Evolutionary conservation across 35 echinoderm and acorn worm species (phyloP), one percentile per base, ranked within the genome.

Genomic region (Nesometra sesokonis): DNA sequence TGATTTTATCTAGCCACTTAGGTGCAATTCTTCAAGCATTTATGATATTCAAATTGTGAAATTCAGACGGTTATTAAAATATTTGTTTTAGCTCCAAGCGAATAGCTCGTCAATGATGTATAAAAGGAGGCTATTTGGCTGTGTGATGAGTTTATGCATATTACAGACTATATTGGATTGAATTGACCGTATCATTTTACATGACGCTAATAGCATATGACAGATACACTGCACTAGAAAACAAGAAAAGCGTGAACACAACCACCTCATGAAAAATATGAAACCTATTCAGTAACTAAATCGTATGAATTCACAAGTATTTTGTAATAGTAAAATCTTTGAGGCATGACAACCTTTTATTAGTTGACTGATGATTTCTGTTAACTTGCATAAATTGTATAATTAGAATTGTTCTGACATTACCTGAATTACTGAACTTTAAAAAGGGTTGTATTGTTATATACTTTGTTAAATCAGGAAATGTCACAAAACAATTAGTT

Each of bases 21-120:
- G 52, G 52, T 67, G 52, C 52, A 19, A 67, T 67, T 67, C 52
- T 67, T 67, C 21, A 27, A 67, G 52, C 52, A 67, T 67, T 67
- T 67, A 67, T 67, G 52, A 67, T 67, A 67, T 67, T 67, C 52
- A 67, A 67, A 67, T 67, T 67, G 52, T 67, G 52, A 67, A 67
- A 67, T 67, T 67, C 52, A 67, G 52, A 67, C 52, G 52, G 52
- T 67, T 67, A 67, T 67, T 67, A 67, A 67, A 67, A 67, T 67
- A 67, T 67, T 67, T 67, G 52, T 67, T 67, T 67, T 67, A 67
- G 52, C 52, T 67, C 9, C 52, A 67, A 67, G 52, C 52, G 52
- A 17, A 67, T 67, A 67, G 52, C 52, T 67, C 52, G 21, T 67
- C 52, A 67, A 67, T 67, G 52, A 67, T 67, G 52, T 67, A 67